Base-by-base conservation (phyloP, 2,797 vertebrate genomes). In the Anguilla pacifica region DNA sequence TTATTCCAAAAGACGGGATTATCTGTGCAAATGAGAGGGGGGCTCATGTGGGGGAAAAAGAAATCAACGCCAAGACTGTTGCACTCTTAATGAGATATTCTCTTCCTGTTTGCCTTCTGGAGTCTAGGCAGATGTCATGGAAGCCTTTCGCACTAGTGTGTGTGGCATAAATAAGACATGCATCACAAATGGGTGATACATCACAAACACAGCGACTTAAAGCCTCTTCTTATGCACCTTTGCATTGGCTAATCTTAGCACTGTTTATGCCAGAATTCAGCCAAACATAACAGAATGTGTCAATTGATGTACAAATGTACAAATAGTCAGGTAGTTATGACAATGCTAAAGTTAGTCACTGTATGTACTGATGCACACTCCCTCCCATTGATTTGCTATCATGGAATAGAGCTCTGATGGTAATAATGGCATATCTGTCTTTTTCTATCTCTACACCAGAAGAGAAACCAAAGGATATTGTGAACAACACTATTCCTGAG, bases 401-500 rank as follows among this genome's bases (percentile, higher is more conserved):
- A n/a, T 43, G 19, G 15, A 43, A 39, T 43, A 43, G 35, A 39
- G 2, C 86, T 87, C 88, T n/a, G 51, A 92, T 92, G 90, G 93
- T 94, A 93, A 94, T 92, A 91, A 90, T 89, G 90, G 88, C 92
- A 89, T 92, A 94, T 94, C 95, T 95, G 94, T 89, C 82, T 82
- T 84, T 83, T 53, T 88, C 70, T 90, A 49, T 86, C 61, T 13
- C 93, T 96, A 96, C 96, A 91, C 93, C 94, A 0, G 96, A 96
- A 81, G 95, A 96, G 90, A 96, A 96, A 90, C 94, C 93, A 89
- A 96, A 93, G 91, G 95, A 96, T 86, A 94, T 96, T 67, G 79
- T 95, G 31, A 97, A 97, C 95, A 97, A 96, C 94, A 96, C 93
- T 91, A 95, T 96, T 92, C 95, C 95, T 72, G 96, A 96, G 91